Evolutionary conservation across 2,113 vertebrate species (phyloP), one percentile per base, ranked within the genome.

Genomic region (Alouatta palliata): DNA sequence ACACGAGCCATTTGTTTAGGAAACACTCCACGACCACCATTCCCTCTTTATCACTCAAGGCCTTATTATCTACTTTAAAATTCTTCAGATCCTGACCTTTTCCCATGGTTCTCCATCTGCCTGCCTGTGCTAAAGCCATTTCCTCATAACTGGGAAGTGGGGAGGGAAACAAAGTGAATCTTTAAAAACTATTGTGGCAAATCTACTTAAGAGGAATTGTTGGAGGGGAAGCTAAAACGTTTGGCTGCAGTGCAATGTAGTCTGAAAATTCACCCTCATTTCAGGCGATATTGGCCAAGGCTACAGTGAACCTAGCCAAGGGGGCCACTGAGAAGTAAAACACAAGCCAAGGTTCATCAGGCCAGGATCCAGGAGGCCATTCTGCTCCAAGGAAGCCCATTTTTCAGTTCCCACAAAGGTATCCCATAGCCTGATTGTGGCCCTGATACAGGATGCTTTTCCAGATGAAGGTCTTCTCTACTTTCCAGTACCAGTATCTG

Each of bases 1-100:
- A 95, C 19, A 52, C 21, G 23, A 75, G 2, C 96, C 87, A 81
- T 84, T 64, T 98, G 45, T 86, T 97, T 91, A 17, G 52, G 20
- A 94, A 96, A 58, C 6, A 81, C 27, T n/a, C 43, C 27, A 58
- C 64, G 71, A 81, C 61, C 87, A 25, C 75, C 11, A 52, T 87
- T 49, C 25, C 54, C 14, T 45, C 45, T 45, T 32, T 32, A 43
- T 52, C 17, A 37, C n/a, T 68, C 6, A 20, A 27, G 10, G 45
- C 23, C 61, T 96, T 66, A 56, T 54, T 87, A 47, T 35, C 25
- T 52, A 58, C 23, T 45, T 81, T 70, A 61, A 85, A 86, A 58
- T 76, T 73, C 49, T 85, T 84, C 54, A 70, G 35, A 81, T 54
- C 40, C 68, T 45, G 84, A 20, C 10, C 66, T 90, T 88, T 92